These are phyloP conservation scores for Charanyca ferruginea DNA, from an alignment of 2,888 invertebrate genomes.

Conservation along the genomic window DNA sequence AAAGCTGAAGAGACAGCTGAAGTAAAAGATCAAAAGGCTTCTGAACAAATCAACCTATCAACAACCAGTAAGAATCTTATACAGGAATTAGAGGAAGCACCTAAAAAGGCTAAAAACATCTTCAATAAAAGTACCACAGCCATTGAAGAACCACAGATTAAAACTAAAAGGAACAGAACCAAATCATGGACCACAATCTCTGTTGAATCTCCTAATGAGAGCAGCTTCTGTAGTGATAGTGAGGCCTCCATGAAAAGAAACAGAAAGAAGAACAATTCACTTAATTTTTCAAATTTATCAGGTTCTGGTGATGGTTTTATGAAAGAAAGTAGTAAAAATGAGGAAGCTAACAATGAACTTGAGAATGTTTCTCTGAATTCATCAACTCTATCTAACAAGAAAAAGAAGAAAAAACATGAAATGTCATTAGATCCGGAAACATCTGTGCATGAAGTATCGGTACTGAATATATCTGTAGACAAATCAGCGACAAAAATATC, in stretches of 20 bases:
- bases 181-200: slow-evolving; percentile 79
- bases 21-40: slow-evolving; percentile 18
- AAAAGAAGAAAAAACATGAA: slow-evolving; percentile 49
- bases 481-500: slow-evolving; percentile 26
- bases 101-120: slow-evolving; percentile 59
- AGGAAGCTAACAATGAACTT: slow-evolving; percentile 13
- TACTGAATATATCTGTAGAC: slow-evolving; percentile 19
- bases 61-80: slow-evolving; percentile 69
- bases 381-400: slow-evolving; percentile 48
- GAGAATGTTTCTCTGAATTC: slow-evolving; percentile 31
- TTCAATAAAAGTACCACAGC: slow-evolving; percentile 78
- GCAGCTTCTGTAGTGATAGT: slow-evolving; percentile 77
- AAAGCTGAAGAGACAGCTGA: slow-evolving; percentile 15
- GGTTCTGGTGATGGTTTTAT: slow-evolving; percentile 57
- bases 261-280: slow-evolving; percentile 52
- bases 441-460: slow-evolving; percentile 22
- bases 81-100: slow-evolving; percentile 67
- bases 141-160: slow-evolving; percentile 63
- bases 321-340: slow-evolving; percentile 32
- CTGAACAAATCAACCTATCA: slow-evolving; percentile 63
- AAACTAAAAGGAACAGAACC: slow-evolving; percentile 77
- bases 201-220: slow-evolving; percentile 59
- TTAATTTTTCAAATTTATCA: slow-evolving; percentile 43
- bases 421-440: slow-evolving; percentile 27
- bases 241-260: slow-evolving; percentile 71